These are phyloP conservation scores for Cheilosia vulpina DNA, from an alignment of 2,888 invertebrate species.

Conservation along the genomic window DNA sequence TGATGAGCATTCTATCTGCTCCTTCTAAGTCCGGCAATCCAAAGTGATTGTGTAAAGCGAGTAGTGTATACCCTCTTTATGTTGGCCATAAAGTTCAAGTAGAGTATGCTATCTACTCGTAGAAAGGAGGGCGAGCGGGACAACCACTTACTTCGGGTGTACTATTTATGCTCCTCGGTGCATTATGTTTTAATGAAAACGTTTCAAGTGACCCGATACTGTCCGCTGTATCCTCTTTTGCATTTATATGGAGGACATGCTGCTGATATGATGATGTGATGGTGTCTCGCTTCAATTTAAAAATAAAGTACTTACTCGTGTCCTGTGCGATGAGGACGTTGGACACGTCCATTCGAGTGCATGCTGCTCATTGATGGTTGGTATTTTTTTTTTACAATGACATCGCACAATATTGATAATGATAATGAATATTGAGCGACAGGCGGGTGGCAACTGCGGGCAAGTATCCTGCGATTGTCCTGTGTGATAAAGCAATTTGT, in stretches of 20 bases:
- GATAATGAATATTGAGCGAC: slow-evolving; percentile 73
- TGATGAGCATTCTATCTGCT: slow-evolving; percentile 56
- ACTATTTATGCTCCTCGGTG: slow-evolving; percentile 20
- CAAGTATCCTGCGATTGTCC: slow-evolving; percentile 45
- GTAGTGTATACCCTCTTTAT: slow-evolving; percentile 23
- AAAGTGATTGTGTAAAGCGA: slow-evolving; percentile 2
- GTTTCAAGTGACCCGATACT: slow-evolving; percentile 50
- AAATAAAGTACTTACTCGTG: slow-evolving; percentile 44
- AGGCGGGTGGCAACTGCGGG: neutral
- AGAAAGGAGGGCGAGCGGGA: slow-evolving; percentile 9
- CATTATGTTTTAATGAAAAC: slow-evolving; percentile 57
- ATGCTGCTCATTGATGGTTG: slow-evolving; percentile 32
- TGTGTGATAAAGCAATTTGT: slow-evolving; percentile 71
- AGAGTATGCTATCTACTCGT: slow-evolving; percentile 22
- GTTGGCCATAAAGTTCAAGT: slow-evolving; percentile 58
- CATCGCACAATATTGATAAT: slow-evolving; percentile 72
- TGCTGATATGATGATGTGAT: neutral
- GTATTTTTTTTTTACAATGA: slow-evolving; percentile 32
- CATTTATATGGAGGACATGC: slow-evolving; percentile 32
- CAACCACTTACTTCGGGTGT: slow-evolving; percentile 17
- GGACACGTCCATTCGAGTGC: slow-evolving; percentile 32
- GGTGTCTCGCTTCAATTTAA: slow-evolving; percentile 37
- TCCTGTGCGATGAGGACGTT: neutral
- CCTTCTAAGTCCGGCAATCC: neutral
- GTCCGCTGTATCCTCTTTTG: slow-evolving; percentile 38